phyloP scores from a whole-genome alignment of 2,797 vertebrate species.

The Parauchenoglanis ngamensis region DNA sequence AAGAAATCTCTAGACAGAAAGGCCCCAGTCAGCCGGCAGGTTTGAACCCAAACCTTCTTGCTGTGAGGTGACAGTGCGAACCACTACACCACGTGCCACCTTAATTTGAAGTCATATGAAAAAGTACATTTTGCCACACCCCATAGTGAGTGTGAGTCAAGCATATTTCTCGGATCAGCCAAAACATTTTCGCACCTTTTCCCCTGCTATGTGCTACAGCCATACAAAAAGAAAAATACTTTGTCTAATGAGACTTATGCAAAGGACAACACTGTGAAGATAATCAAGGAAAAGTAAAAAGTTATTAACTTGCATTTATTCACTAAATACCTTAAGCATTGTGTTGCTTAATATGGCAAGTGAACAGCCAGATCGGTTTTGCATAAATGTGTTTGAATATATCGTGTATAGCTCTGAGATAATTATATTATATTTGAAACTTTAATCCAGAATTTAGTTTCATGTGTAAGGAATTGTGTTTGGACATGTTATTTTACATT shows the following conservation, averaged over 20 bases:
- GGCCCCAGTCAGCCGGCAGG: too few species aligned
- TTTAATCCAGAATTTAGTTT: conserved; percentile 48
- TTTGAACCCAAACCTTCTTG: too few species aligned
- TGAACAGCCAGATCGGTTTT: conserved; percentile 15
- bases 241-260: conserved; percentile 36
- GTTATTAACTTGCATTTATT: neutral
- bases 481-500: conserved; percentile 35
- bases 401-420: conserved; percentile 7
- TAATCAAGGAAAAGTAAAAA: neutral
- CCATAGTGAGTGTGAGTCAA: neutral
- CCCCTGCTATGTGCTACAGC: too few species aligned
- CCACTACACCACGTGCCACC: neutral
- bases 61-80: too few species aligned
- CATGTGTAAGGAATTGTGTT: conserved; percentile 21
- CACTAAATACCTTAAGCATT: neutral
- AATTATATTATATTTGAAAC: conserved; percentile 29
- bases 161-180: neutral
- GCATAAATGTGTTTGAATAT: conserved; percentile 15
- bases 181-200: neutral
- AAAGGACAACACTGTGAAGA: conserved; percentile 25
- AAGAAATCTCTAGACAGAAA: too few species aligned
- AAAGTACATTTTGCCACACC: neutral
- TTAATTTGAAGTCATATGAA: neutral
- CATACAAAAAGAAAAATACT: conserved; percentile 14
- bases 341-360: neutral